Conservation (phyloP, 1,140 invertebrate genomes). For the Neelides sp. region DNA sequence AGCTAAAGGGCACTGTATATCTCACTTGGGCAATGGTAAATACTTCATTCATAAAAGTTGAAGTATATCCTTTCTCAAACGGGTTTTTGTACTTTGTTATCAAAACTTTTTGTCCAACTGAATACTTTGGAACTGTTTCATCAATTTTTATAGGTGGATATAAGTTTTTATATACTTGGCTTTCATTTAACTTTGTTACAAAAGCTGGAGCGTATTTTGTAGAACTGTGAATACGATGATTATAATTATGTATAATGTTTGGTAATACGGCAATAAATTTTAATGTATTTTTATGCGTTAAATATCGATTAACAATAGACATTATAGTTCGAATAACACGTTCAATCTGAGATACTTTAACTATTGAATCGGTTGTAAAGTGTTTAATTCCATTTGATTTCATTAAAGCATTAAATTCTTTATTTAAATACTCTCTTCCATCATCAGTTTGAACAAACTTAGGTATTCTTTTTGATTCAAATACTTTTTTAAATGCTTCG, state of each 20-base stretch:
- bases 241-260: neutral
- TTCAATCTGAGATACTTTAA: slow-evolving; percentile 2
- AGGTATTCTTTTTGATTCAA: neutral
- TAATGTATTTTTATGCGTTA: neutral
- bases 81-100: neutral
- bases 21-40: neutral
- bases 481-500: neutral
- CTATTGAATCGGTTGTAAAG: neutral
- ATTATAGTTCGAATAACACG: neutral
- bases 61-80: neutral
- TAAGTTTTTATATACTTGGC: neutral
- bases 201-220: neutral
- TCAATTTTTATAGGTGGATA: neutral
- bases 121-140: neutral
- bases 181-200: neutral
- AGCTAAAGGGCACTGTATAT: neutral
- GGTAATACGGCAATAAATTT: neutral
- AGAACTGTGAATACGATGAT: neutral
- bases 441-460: neutral
- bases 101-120: neutral
- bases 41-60: neutral
- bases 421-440: neutral
- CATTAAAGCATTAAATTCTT: neutral
- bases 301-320: neutral
- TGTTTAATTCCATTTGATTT: neutral